These are phyloP conservation scores for Podabrus alpinus DNA, from an alignment of 2,888 invertebrate genomes.

Conservation along the genomic window DNA sequence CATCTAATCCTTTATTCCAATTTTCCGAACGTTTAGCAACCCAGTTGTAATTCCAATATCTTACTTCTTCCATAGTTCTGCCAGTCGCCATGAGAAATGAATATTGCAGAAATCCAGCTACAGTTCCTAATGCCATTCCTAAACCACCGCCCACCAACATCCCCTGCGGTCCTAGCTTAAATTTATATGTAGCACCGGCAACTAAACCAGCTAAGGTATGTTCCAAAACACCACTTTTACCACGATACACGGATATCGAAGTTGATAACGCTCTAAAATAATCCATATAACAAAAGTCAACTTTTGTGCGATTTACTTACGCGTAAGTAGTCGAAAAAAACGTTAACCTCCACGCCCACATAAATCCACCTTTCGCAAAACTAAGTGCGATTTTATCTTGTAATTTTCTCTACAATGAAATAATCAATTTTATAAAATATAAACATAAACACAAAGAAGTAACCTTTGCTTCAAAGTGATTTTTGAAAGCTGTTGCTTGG, in stretches of 20 bases:
- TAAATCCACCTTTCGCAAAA: slow-evolving; percentile 73
- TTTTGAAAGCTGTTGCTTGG: slow-evolving; percentile 70
- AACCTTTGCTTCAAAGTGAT: slow-evolving; percentile 72
- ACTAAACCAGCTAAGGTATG: slow-evolving; percentile 67
- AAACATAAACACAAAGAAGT: background rate
- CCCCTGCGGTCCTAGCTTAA: slow-evolving; percentile 69
- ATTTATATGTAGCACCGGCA: slow-evolving; percentile 70
- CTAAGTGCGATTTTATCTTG: slow-evolving; percentile 71
- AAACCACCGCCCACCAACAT: slow-evolving; percentile 68
- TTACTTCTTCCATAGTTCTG: slow-evolving; percentile 66
- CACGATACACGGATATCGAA: slow-evolving; percentile 67
- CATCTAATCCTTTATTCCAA: slow-evolving; percentile 43
- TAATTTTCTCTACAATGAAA: slow-evolving; percentile 64
- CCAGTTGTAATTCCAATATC: slow-evolving; percentile 63
- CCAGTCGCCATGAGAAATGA: slow-evolving; percentile 63
- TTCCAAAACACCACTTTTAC: slow-evolving; percentile 68
- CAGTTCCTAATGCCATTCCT: slow-evolving; percentile 63
- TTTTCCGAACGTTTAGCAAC: slow-evolving; percentile 50
- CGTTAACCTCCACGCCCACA: slow-evolving; percentile 71
- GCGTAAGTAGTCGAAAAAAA: slow-evolving; percentile 70
- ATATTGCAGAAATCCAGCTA: slow-evolving; percentile 63
- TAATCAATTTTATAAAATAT: background rate
- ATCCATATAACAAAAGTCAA: background rate
- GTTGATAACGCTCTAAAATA: slow-evolving; percentile 66
- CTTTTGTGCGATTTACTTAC: slow-evolving; percentile 55